Conservation (phyloP, 1,140 invertebrate species). For the Kradibia gibbosae region DNA sequence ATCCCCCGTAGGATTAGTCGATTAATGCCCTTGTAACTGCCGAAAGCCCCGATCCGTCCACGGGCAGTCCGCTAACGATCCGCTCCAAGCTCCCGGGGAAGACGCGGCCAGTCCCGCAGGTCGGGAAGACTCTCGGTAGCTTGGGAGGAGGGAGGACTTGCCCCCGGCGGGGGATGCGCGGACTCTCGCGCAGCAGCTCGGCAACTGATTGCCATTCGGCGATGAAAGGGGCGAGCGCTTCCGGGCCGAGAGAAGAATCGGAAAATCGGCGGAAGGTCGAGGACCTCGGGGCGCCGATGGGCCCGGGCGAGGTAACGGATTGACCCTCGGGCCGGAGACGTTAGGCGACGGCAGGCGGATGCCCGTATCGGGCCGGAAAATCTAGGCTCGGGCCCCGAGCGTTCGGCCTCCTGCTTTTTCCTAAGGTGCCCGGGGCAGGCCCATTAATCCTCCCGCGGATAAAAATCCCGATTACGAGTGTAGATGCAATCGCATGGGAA, state of each 20-base stretch:
- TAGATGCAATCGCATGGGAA: conserved; percentile 22
- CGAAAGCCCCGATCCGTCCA: no score
- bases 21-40: background rate
- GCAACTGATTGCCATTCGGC: no score
- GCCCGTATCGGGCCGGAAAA: background rate
- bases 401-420: background rate
- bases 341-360: background rate
- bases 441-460: conserved; percentile 11
- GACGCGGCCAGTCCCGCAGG: no score
- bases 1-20: background rate
- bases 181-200: no score
- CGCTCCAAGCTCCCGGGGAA: no score
- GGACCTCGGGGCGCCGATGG: background rate
- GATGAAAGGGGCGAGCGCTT: no score
- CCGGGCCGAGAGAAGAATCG: no score
- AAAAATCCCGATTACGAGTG: conserved; percentile 18
- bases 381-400: background rate
- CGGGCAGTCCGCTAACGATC: no score
- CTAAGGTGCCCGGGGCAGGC: background rate
- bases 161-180: no score
- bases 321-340: conserved; percentile 2
- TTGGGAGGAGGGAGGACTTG: no score
- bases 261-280: conserved; percentile 16
- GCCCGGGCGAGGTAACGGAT: background rate
- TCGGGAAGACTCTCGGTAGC: no score